These are phyloP conservation scores for Thymelicus lineola DNA, from an alignment of 2,888 invertebrate species.

Conservation along the genomic window DNA sequence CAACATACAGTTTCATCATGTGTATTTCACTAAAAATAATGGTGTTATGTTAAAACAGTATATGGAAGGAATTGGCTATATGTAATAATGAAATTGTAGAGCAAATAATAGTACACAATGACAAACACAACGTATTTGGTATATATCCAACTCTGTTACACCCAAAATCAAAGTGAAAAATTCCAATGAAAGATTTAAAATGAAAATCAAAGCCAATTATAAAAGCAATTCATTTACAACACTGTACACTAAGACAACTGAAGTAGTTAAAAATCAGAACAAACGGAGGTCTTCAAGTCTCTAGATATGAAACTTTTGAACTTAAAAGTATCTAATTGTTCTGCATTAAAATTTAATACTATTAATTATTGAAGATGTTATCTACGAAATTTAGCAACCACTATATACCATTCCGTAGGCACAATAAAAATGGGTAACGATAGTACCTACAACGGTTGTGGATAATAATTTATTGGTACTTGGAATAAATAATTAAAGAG, in stretches of 20 bases:
- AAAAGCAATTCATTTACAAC: slow-evolving; percentile 85
- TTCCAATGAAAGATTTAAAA: slow-evolving; percentile 80
- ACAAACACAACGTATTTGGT: slow-evolving; percentile 59
- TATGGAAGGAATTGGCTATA: slow-evolving; percentile 55
- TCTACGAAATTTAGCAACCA: slow-evolving; percentile 78
- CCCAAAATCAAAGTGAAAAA: slow-evolving; percentile 82
- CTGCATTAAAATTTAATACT: slow-evolving; percentile 53
- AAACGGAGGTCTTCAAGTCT: slow-evolving; percentile 66
- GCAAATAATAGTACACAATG: slow-evolving; percentile 54
- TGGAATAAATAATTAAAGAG: slow-evolving; percentile 81
- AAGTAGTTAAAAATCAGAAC: slow-evolving; percentile 63
- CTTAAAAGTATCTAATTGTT: slow-evolving; percentile 63
- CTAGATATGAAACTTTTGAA: slow-evolving; percentile 61
- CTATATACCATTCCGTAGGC: slow-evolving; percentile 88
- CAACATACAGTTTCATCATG: slow-evolving; percentile 79
- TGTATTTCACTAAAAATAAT: slow-evolving; percentile 56
- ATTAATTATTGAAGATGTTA: slow-evolving; percentile 85
- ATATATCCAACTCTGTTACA: slow-evolving; percentile 68
- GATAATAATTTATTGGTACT: slow-evolving; percentile 77
- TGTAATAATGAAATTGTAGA: slow-evolving; percentile 55
- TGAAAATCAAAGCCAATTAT: slow-evolving; percentile 82
- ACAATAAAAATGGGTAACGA: slow-evolving; percentile 89
- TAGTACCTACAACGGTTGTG: slow-evolving; percentile 78
- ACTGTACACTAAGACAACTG: slow-evolving; percentile 72
- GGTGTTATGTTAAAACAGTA: slow-evolving; percentile 49